Evolutionary conservation across 2,113 vertebrate genomes (phyloP).

Genomic region (Centrocercus urophasianus): DNA sequence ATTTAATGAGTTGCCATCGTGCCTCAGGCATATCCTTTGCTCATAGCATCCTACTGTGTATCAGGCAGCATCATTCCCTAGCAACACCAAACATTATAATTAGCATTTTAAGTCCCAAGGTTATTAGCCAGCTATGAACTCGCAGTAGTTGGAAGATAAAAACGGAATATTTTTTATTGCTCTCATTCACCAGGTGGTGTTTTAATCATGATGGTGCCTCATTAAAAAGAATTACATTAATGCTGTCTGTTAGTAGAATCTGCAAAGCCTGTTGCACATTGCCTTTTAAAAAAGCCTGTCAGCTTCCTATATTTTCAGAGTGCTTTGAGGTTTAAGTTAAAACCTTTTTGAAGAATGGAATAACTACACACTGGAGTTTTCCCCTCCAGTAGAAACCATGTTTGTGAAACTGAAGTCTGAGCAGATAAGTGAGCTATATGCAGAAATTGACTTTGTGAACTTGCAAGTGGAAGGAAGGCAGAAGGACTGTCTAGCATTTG

Average conservation of each 20-base stretch:
- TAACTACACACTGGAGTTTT: fast-evolving
- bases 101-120: slow-evolving; percentile 3
- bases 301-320: not conserved
- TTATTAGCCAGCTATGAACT: slow-evolving; percentile 36
- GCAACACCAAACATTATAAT: slow-evolving; percentile 43
- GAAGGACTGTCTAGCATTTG: not conserved
- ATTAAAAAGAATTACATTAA: slow-evolving; percentile 41
- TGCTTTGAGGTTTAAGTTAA: not conserved
- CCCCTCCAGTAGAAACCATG: not conserved
- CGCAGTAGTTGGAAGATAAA: not conserved
- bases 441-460: not conserved
- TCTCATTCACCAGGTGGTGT: slow-evolving; percentile 20
- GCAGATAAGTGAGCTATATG: not conserved
- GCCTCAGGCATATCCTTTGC: not conserved
- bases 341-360: not conserved
- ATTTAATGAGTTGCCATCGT: not conserved
- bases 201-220: slow-evolving; percentile 8
- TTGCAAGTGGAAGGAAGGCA: not conserved
- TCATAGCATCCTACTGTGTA: not conserved
- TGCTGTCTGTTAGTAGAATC: not conserved
- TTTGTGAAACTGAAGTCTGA: not conserved
- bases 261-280: not conserved
- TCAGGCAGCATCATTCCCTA: slow-evolving; percentile 41
- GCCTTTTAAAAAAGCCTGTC: not conserved
- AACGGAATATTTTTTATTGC: slow-evolving; percentile 29